phyloP scores from a whole-genome alignment of 2,797 vertebrate genomes.

The Arvicola amphibius region DNA sequence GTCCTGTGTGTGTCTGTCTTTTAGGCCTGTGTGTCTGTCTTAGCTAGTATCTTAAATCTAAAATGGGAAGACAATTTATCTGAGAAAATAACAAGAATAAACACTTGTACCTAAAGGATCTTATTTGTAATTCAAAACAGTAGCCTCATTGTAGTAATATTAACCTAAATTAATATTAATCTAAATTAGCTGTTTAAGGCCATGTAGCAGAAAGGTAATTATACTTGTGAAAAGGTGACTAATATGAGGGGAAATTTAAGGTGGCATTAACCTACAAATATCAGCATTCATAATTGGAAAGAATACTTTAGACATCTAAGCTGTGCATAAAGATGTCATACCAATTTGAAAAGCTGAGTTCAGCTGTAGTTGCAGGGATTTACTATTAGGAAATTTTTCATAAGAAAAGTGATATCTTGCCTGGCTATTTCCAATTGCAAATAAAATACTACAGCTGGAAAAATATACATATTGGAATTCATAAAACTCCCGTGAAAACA shows the following conservation, averaged over 20 bases:
- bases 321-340: background rate
- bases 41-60: background rate
- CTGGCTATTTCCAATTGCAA: conserved; percentile 84
- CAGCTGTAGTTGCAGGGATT: conserved; percentile 78
- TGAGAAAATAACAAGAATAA: conserved; percentile 10
- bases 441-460: conserved; percentile 87
- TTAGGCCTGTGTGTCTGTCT: background rate
- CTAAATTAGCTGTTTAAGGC: background rate
- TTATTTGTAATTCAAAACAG: conserved; percentile 34
- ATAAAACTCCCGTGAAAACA: conserved; percentile 87
- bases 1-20: background rate
- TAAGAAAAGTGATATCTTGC: conserved; percentile 86
- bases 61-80: conserved; percentile 23
- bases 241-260: conserved; percentile 39
- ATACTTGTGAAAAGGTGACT: background rate
- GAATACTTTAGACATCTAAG: conserved; percentile 22
- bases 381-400: conserved; percentile 83
- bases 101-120: conserved; percentile 17
- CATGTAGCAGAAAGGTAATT: background rate
- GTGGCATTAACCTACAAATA: conserved; percentile 11
- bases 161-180: conserved; percentile 42
- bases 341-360: conserved; percentile 69
- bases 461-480: conserved; percentile 87
- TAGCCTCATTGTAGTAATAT: conserved; percentile 33
- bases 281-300: conserved; percentile 42